These are phyloP conservation scores for Pholis gunnellus DNA, from an alignment of 2,113 vertebrate genomes.

Conservation along the genomic window DNA sequence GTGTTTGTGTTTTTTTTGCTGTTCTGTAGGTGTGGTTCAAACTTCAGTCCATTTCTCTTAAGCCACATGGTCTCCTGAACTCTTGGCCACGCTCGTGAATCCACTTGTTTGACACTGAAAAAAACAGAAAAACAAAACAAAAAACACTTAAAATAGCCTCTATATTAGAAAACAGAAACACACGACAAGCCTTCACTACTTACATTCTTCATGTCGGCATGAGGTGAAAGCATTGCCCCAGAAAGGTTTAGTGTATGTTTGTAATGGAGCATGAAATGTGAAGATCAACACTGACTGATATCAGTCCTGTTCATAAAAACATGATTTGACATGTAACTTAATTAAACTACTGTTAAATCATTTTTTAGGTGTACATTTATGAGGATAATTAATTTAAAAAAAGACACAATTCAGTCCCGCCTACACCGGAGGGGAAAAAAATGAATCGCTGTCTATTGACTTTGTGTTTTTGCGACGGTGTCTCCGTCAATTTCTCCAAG, in stretches of 20 bases:
- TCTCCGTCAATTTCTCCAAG: too few relatives aligned
- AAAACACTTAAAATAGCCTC: not conserved
- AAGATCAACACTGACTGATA: too few relatives aligned
- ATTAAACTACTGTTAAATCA: too few relatives aligned
- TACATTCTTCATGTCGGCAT: not conserved
- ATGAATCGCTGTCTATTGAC: too few relatives aligned
- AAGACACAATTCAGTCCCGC: too few relatives aligned
- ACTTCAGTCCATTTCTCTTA: constrained; percentile 93
- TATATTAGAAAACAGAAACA: not conserved
- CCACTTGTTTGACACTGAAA: constrained; percentile 98
- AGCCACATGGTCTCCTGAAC: constrained; percentile 94
- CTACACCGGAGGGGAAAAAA: too few relatives aligned
- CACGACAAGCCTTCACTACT: not conserved
- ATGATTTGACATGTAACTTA: too few relatives aligned
- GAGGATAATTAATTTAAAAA: too few relatives aligned
- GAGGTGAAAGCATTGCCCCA: not conserved
- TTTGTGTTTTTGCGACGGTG: too few relatives aligned
- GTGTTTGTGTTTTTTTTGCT: constrained; percentile 4
- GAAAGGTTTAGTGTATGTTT: not conserved
- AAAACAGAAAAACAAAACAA: constrained; percentile 36
- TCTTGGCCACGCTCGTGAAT: constrained; percentile 98
- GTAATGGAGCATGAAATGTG: too few relatives aligned
- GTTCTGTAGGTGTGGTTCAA: not conserved
- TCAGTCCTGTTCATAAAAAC: too few relatives aligned
- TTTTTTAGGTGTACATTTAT: too few relatives aligned